Evolutionary conservation across 1,140 invertebrate genomes (phyloP).

Genomic region (Metaphire vulgaris): DNA sequence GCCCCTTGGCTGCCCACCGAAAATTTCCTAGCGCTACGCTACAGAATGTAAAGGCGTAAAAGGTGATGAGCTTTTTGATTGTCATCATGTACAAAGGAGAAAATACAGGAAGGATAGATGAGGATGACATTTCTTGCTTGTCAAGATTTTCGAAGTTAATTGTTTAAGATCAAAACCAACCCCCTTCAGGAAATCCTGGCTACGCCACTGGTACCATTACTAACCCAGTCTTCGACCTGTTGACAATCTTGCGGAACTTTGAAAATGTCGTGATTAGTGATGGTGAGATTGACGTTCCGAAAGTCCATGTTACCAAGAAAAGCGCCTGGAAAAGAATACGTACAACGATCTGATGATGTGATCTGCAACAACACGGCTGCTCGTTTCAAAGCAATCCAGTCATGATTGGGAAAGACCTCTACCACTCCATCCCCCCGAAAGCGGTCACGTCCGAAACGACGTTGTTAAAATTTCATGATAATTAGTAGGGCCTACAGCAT

Average conservation of each 20-base stretch:
- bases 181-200: not conserved
- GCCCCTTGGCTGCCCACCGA: too few species aligned
- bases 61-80: not conserved
- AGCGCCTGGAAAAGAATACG: not conserved
- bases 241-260: not conserved
- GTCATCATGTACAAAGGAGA: not conserved
- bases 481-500: too few species aligned
- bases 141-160: not conserved
- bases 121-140: not conserved
- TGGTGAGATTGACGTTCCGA: not conserved
- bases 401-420: too few species aligned
- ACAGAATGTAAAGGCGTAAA: not conserved
- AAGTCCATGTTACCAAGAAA: not conserved
- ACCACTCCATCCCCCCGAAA: too few species aligned
- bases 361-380: too few species aligned
- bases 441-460: too few species aligned
- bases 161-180: not conserved
- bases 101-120: too few species aligned
- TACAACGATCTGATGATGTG: too few species aligned
- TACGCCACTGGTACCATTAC: not conserved
- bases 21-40: not conserved
- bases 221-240: not conserved
- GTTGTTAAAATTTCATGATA: too few species aligned
- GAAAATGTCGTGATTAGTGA: not conserved
- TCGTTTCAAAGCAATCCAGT: too few species aligned